Evolutionary conservation across 2,797 vertebrate species (phyloP).

Genomic region (Tauraco hartlaubi): DNA sequence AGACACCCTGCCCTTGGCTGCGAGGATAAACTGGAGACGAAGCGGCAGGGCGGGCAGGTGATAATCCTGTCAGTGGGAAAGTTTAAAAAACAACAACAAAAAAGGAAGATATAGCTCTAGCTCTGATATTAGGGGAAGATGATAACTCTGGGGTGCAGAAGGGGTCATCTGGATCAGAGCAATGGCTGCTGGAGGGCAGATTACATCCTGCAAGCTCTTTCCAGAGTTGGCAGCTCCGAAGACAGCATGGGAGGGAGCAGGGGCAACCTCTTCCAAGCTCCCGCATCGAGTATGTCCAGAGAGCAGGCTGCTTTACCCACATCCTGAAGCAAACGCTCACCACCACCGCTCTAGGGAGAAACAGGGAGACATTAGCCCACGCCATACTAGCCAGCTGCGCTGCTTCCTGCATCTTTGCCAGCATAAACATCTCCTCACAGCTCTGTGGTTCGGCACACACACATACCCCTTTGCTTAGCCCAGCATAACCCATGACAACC

Average conservation of each 20-base stretch:
- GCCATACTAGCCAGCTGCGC: rapidly evolving
- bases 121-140: background rate
- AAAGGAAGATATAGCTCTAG: background rate
- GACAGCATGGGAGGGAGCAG: background rate
- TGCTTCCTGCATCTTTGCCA: background rate
- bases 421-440: background rate
- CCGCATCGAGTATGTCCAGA: background rate
- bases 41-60: background rate
- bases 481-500: background rate
- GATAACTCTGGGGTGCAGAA: background rate
- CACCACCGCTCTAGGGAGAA: background rate
- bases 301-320: background rate
- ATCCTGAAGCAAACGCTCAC: background rate
- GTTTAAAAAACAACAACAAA: background rate
- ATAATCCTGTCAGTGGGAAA: background rate
- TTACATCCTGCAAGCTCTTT: background rate
- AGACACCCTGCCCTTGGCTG: background rate
- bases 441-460: background rate
- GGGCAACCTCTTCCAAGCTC: background rate
- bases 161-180: background rate
- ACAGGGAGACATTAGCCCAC: background rate
- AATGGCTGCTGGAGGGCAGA: background rate
- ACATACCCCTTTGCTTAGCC: background rate
- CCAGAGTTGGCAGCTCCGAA: background rate
- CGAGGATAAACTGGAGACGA: background rate